These are phyloP conservation scores for Plecotus auritus DNA, from an alignment of 2,113 vertebrate species.

Conservation along the genomic window DNA sequence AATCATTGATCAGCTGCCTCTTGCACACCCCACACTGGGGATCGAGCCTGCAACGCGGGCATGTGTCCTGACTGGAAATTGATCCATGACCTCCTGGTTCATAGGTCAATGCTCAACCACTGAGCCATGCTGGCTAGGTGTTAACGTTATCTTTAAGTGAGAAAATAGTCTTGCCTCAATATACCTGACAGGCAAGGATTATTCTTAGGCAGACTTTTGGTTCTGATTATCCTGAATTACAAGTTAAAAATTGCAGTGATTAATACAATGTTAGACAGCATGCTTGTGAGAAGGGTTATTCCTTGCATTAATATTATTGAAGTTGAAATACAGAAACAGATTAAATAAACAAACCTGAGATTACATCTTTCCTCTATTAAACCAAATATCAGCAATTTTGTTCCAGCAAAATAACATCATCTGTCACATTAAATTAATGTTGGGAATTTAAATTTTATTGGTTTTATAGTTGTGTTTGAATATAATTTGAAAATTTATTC, in stretches of 20 bases:
- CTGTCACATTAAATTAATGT: conserved; percentile 59
- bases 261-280: background rate
- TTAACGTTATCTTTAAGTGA: background rate
- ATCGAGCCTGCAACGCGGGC: too few relatives aligned
- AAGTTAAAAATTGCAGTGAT: background rate
- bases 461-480: conserved; percentile 57
- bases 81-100: too few relatives aligned
- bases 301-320: conserved; percentile 15
- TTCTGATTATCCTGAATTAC: conserved; percentile 19
- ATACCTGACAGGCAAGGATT: background rate
- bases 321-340: conserved; percentile 51
- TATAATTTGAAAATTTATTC: conserved; percentile 58
- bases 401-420: conserved; percentile 55
- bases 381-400: conserved; percentile 55
- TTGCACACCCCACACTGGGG: too few relatives aligned
- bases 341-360: conserved; percentile 53
- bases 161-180: background rate
- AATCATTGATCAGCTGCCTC: too few relatives aligned
- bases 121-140: too few relatives aligned
- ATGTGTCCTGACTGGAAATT: too few relatives aligned
- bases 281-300: background rate
- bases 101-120: too few relatives aligned
- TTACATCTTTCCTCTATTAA: conserved; percentile 40
- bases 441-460: conserved; percentile 67
- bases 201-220: background rate